Conservation (phyloP, 2,797 vertebrate species). For the Spizella passerina region DNA sequence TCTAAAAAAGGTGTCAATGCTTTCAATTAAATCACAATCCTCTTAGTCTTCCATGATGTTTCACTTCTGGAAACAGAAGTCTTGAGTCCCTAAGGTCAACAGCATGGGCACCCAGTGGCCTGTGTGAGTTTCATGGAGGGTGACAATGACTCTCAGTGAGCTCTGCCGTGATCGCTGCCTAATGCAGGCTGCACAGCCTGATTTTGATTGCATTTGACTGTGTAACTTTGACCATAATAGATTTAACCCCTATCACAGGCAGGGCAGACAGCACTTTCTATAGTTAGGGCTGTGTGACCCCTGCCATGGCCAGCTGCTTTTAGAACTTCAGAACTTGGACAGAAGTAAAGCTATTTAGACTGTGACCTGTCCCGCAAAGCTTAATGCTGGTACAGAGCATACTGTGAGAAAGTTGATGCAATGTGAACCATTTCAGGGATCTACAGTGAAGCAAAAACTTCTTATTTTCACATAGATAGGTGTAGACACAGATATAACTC, state of each 20-base stretch:
- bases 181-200: neutral
- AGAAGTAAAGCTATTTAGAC: neutral
- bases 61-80: neutral
- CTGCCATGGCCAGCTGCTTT: neutral
- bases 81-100: neutral
- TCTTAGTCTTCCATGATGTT: neutral
- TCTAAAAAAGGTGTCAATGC: neutral
- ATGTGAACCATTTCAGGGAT: neutral
- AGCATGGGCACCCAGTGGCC: neutral
- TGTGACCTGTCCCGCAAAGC: neutral
- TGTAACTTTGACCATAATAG: neutral
- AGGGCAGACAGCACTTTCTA: neutral
- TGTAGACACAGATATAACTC: neutral
- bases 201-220: conserved; percentile 30
- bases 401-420: neutral
- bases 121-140: neutral
- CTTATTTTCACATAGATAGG: neutral
- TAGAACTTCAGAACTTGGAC: neutral
- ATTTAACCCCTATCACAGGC: neutral
- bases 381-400: neutral
- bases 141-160: neutral
- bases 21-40: neutral
- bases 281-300: neutral
- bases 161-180: neutral
- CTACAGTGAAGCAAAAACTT: neutral